Evolutionary conservation across 2,797 vertebrate species (phyloP).

Genomic region (Fratercula arctica): DNA sequence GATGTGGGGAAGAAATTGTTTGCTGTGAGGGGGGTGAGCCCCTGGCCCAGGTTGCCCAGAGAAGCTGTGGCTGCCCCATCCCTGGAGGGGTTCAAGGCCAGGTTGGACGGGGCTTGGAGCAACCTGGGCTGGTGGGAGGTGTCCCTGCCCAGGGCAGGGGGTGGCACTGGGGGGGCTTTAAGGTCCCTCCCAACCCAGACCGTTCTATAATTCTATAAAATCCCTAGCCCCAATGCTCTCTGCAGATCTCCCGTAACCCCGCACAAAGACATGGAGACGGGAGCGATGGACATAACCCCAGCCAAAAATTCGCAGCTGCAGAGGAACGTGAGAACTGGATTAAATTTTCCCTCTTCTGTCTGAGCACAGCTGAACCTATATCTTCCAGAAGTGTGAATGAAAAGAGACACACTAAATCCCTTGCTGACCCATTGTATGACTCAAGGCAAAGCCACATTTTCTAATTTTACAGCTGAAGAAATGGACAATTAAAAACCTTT

Average conservation of each 20-base stretch:
- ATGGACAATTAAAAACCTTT: not conserved
- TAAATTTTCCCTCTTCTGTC: not conserved
- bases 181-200: no score
- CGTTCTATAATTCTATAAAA: not conserved
- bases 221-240: not conserved
- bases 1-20: no score
- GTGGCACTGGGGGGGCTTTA: no score
- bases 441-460: not conserved
- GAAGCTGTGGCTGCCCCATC: no score
- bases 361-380: not conserved
- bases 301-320: not conserved
- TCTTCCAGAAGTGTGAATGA: not conserved
- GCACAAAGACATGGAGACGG: rapidly evolving
- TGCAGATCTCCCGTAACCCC: rapidly evolving
- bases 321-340: not conserved
- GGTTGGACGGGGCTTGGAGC: no score
- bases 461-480: not conserved
- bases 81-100: no score
- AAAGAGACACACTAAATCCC: not conserved
- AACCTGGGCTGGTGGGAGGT: no score
- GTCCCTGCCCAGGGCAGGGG: no score
- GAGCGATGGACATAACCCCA: rapidly evolving
- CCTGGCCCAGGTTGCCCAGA: no score
- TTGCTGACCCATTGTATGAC: not conserved
- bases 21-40: no score